Conservation (phyloP, 2,113 vertebrate genomes). For the Phycodurus eques region DNA sequence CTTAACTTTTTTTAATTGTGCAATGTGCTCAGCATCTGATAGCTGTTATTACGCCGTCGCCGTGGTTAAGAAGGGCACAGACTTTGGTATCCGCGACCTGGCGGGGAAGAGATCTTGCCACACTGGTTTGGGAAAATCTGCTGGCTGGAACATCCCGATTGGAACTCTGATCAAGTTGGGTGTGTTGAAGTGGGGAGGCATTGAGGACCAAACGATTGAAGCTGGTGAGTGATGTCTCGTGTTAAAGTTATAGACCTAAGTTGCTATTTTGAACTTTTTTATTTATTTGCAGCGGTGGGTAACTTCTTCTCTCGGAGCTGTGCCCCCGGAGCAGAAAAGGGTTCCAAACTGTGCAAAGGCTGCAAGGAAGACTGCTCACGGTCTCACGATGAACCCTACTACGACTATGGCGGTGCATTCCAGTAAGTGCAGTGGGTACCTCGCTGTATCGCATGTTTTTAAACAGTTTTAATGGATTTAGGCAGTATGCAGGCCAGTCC, state of each 20-base stretch:
- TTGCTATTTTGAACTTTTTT: neutral
- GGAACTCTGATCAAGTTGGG: slow-evolving; percentile 54
- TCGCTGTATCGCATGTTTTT: no score
- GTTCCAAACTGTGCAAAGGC: slow-evolving; percentile 66
- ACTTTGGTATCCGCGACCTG: slow-evolving; percentile 64
- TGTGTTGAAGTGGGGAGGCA: slow-evolving; percentile 66
- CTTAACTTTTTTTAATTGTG: neutral
- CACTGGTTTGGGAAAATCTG: slow-evolving; percentile 79
- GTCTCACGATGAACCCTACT: slow-evolving; percentile 67
- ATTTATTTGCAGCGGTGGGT: slow-evolving; percentile 65
- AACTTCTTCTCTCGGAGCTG: slow-evolving; percentile 76
- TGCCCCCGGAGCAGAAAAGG: slow-evolving; percentile 66
- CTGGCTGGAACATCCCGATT: slow-evolving; percentile 83
- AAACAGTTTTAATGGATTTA: neutral
- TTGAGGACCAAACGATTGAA: slow-evolving; percentile 65
- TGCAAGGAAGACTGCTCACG: slow-evolving; percentile 76
- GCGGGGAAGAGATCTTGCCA: slow-evolving; percentile 84
- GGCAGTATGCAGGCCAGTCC: neutral
- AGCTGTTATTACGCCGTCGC: slow-evolving; percentile 82
- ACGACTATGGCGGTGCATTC: slow-evolving; percentile 78
- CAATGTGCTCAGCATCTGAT: slow-evolving; percentile 58
- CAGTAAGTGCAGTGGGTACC: slow-evolving; percentile 67
- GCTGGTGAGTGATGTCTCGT: slow-evolving; percentile 68
- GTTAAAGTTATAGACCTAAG: neutral
- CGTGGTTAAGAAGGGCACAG: slow-evolving; percentile 74